phyloP scores from a whole-genome alignment of 2,888 invertebrate species.

The Calameuta pallipes region DNA sequence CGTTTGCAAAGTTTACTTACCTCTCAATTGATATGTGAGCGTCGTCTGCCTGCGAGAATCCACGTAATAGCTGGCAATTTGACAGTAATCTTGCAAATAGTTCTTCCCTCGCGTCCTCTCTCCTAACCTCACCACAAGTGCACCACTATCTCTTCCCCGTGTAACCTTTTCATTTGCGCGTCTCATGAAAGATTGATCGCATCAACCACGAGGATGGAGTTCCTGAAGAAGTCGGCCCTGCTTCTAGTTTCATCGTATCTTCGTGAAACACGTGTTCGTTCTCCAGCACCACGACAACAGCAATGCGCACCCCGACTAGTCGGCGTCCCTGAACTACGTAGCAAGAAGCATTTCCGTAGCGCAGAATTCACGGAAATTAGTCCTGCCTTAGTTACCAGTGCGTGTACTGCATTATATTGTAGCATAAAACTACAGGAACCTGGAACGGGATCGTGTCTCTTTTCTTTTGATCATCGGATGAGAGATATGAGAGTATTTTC shows the following conservation, averaged over 20 bases:
- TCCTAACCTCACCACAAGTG: neutral
- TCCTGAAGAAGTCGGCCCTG: conserved; percentile 8
- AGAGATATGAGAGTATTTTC: neutral
- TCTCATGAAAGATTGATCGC: conserved; percentile 56
- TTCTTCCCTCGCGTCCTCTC: neutral
- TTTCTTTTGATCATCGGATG: neutral
- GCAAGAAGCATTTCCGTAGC: conserved; percentile 40
- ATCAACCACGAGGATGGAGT: conserved; percentile 40
- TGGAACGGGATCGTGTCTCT: conserved; percentile 11
- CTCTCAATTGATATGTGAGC: neutral
- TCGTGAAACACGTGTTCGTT: conserved; percentile 9
- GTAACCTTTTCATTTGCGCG: conserved; percentile 27
- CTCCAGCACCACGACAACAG: neutral
- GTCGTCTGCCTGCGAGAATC: neutral
- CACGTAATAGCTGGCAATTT: neutral
- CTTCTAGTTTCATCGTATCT: neutral
- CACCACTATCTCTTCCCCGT: neutral
- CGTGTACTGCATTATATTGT: neutral
- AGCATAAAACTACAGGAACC: conserved; percentile 22
- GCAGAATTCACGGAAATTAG: conserved; percentile 47
- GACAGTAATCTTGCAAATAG: neutral
- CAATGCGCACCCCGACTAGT: conserved; percentile 11
- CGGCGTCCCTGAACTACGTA: conserved; percentile 17
- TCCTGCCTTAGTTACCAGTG: conserved; percentile 19
- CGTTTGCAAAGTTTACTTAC: neutral